A percentile compares a stretch with the other conserved stretches of the same genome.
phyloP scores from a whole-genome alignment of 2,797 vertebrate species.

The Gephyroberyx darwinii region DNA sequence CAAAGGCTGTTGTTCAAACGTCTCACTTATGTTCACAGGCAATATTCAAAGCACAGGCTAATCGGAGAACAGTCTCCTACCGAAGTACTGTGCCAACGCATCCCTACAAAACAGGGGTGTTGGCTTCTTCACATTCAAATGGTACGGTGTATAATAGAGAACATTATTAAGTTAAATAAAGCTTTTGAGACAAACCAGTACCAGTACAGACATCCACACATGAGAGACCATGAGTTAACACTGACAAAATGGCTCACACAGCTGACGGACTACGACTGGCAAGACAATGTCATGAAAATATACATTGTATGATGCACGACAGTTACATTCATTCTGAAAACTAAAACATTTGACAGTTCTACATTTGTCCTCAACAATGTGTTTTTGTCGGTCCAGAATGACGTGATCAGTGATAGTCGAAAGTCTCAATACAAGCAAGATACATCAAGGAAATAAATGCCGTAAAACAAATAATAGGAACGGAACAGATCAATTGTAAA shows the following conservation, averaged over 20 bases:
- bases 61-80: conserved; percentile 61
- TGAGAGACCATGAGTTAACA: conserved; percentile 64
- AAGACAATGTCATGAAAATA: conserved; percentile 66
- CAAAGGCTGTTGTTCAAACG: conserved; percentile 59
- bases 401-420: conserved; percentile 54
- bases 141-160: conserved; percentile 58
- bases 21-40: conserved; percentile 61
- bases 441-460: conserved; percentile 73
- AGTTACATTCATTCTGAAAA: conserved; percentile 74
- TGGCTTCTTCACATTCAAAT: conserved; percentile 76
- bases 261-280: conserved; percentile 72
- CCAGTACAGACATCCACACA: conserved; percentile 64
- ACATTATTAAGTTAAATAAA: conserved; percentile 56
- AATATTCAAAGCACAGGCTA: conserved; percentile 58
- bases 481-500: conserved; percentile 68
- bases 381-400: conserved; percentile 66
- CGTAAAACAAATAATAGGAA: conserved; percentile 67
- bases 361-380: conserved; percentile 74
- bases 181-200: conserved; percentile 55
- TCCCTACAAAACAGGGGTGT: conserved; percentile 56
- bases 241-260: conserved; percentile 62
- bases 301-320: conserved; percentile 71
- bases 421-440: conserved; percentile 63
- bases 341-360: conserved; percentile 50
- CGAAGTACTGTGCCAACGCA: conserved; percentile 47